Conservation (phyloP, 1,140 invertebrate species). For the Nylanderia fulva region DNA sequence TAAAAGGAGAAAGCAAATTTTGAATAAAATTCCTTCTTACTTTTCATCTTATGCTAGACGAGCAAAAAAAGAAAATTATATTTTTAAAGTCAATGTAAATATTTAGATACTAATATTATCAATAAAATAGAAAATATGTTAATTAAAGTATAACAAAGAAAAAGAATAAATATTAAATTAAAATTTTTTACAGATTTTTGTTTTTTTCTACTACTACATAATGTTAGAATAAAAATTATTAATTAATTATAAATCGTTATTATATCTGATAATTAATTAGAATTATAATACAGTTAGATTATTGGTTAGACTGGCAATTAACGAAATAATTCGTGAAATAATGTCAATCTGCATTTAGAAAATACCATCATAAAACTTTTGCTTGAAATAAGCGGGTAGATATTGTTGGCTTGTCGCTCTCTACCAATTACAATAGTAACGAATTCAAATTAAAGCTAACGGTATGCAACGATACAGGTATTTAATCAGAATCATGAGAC, state of each 20-base stretch:
- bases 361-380: neutral
- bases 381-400: neutral
- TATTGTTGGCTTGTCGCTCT: neutral
- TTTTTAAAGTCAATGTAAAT: neutral
- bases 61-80: neutral
- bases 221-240: neutral
- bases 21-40: neutral
- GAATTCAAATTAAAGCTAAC: slow-evolving; percentile 8
- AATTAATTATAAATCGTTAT: too few species aligned
- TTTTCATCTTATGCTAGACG: neutral
- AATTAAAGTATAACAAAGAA: neutral
- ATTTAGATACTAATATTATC: neutral
- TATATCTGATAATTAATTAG: neutral
- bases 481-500: slow-evolving; percentile 30
- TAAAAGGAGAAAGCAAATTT: neutral
- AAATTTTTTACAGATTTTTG: neutral
- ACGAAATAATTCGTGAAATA: neutral
- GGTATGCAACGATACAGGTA: neutral
- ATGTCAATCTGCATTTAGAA: slow-evolving; percentile 5
- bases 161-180: neutral
- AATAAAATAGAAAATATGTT: neutral
- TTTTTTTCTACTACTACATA: neutral
- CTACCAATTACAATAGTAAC: slow-evolving; percentile 8
- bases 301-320: neutral
- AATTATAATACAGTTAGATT: neutral